phyloP scores from a whole-genome alignment of 2,888 invertebrate genomes.

The Nesidiocoris tenuis region DNA sequence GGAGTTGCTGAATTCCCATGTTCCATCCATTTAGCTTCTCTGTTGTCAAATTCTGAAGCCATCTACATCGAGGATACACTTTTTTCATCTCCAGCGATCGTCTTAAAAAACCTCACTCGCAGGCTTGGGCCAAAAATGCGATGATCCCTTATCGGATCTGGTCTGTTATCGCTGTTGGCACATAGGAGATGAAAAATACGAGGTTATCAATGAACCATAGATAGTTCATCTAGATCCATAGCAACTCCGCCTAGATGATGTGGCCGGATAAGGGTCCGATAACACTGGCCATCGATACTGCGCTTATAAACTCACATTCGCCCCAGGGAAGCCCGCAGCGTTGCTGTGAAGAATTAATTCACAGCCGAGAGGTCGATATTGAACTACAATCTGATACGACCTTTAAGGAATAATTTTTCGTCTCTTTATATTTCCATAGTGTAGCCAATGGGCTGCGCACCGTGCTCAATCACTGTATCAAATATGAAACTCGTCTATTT shows the following conservation, averaged over 20 bases:
- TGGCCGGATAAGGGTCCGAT: not conserved
- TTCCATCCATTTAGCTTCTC: no score
- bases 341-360: not conserved
- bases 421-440: not conserved
- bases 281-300: not conserved
- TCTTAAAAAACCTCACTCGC: no score
- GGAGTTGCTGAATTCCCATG: no score
- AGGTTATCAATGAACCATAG: not conserved
- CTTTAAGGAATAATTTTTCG: not conserved
- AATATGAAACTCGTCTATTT: no score
- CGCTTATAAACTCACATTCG: not conserved
- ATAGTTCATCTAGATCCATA: not conserved
- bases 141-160: no score
- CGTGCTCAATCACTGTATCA: not conserved
- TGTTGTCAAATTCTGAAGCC: no score
- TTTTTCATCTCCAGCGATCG: no score
- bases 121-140: no score
- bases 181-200: not conserved
- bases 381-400: not conserved
- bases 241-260: not conserved
- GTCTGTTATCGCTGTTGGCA: not conserved
- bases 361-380: not conserved
- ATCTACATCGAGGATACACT: no score
- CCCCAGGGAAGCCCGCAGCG: not conserved
- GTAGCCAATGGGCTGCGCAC: not conserved